A percentile compares a stretch with the other conserved stretches of the same genome.
phyloP scores from a whole-genome alignment of 2,113 vertebrate species.

The Gorsachius goisagi region DNA sequence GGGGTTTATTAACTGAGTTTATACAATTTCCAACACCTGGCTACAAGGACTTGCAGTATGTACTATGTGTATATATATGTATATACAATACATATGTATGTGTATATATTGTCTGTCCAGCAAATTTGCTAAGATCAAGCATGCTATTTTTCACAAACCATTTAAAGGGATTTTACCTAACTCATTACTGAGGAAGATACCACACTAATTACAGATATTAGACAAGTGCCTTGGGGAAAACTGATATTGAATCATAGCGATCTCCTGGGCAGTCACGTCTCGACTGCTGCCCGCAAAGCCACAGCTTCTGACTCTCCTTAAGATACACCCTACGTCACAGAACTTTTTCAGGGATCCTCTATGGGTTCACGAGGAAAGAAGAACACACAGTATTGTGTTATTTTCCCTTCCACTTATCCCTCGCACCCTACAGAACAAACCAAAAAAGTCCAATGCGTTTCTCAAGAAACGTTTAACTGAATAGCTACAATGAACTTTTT shows the following conservation, averaged over 20 bases:
- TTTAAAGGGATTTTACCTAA: not conserved
- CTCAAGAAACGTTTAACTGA: not conserved
- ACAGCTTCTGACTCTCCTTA: not conserved
- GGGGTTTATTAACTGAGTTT: not conserved
- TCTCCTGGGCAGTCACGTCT: not conserved
- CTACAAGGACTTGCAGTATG: not conserved
- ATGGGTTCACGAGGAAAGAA: not conserved
- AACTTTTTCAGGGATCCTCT: not conserved
- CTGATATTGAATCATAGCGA: rapidly evolving
- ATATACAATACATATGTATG: not conserved
- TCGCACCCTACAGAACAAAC: not conserved
- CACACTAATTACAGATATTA: not conserved
- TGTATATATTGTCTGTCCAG: not conserved
- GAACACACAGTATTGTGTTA: not conserved
- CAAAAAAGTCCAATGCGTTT: not conserved
- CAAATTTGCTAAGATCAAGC: not conserved
- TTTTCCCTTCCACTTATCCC: not conserved
- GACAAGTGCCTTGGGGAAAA: not conserved
- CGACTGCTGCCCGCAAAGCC: not conserved
- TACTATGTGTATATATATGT: not conserved
- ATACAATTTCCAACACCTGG: not conserved
- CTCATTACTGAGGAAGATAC: not conserved
- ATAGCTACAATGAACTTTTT: not conserved
- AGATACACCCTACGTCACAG: not conserved
- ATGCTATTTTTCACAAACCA: not conserved